Evolutionary conservation across 2,113 vertebrate genomes (phyloP).

Genomic region (Etia nguti): DNA sequence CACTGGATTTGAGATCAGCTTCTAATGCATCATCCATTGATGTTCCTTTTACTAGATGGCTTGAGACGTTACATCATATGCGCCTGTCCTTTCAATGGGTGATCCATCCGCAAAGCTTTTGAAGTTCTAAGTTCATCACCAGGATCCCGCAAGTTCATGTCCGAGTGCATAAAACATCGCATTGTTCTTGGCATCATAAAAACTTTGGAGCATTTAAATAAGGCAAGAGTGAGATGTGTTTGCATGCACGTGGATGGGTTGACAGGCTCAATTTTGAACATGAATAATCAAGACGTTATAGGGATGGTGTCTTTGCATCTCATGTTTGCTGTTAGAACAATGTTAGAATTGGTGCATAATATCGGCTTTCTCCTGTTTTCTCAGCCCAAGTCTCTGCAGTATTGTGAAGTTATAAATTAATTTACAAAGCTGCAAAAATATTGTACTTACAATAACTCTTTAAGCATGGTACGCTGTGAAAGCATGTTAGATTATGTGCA

Average conservation of each 20-base stretch:
- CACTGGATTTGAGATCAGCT: not conserved
- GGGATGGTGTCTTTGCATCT: not conserved
- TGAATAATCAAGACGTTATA: not conserved
- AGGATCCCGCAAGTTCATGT: conserved; percentile 29
- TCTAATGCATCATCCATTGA: conserved; percentile 22
- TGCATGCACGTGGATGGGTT: not conserved
- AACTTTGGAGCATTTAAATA: not conserved
- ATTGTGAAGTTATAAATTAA: not conserved
- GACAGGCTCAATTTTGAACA: not conserved
- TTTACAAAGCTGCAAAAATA: not conserved
- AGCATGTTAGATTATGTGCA: not conserved
- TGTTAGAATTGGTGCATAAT: not conserved
- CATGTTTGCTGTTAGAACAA: not conserved
- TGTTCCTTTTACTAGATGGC: conserved; percentile 47
- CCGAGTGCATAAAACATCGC: conserved; percentile 11
- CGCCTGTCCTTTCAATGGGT: conserved; percentile 16
- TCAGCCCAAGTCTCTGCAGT: not conserved
- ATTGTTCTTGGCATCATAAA: conserved; percentile 5
- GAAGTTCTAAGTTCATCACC: conserved; percentile 46
- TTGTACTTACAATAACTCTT: not conserved
- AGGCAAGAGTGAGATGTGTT: not conserved
- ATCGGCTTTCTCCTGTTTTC: not conserved
- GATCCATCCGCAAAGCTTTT: conserved; percentile 12
- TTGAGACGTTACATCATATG: conserved; percentile 37
- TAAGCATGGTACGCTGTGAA: not conserved